Evolutionary conservation across 1,140 invertebrate genomes (phyloP).

Genomic region (Dysdera silvatica): DNA sequence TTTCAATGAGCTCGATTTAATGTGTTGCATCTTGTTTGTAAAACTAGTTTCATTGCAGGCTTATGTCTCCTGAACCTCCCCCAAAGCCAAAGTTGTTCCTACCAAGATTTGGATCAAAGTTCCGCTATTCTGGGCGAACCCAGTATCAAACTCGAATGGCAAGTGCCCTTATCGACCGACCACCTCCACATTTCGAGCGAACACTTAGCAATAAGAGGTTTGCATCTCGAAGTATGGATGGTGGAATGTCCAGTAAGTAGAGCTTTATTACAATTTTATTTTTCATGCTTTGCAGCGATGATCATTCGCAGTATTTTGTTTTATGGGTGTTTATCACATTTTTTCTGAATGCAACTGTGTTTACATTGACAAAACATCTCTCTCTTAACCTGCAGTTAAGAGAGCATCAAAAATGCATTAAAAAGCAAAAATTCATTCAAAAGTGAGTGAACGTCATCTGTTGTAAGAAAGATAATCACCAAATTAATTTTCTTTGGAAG

Average conservation of each 20-base stretch:
- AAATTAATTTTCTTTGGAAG: too few species aligned
- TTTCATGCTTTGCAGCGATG: not conserved
- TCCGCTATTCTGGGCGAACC: conserved; percentile 90
- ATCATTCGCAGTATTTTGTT: too few species aligned
- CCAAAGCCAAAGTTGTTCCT: conserved; percentile 64
- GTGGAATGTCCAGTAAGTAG: conserved; percentile 45
- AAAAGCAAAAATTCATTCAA: too few species aligned
- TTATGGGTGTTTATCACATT: too few species aligned
- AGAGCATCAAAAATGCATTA: too few species aligned
- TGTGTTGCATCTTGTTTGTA: too few species aligned
- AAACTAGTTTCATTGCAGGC: conserved; percentile 48
- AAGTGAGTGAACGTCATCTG: too few species aligned
- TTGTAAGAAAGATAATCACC: too few species aligned
- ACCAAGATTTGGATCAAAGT: conserved; percentile 83
- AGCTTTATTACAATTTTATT: not conserved
- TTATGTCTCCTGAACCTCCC: conserved; percentile 84
- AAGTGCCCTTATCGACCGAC: conserved; percentile 62
- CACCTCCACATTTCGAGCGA: conserved; percentile 77
- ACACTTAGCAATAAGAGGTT: conserved; percentile 71
- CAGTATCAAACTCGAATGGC: conserved; percentile 88
- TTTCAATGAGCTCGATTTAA: too few species aligned
- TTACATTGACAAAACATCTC: too few species aligned
- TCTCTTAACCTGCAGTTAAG: too few species aligned
- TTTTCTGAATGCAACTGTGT: too few species aligned
- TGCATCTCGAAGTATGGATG: conserved; percentile 73